Base-by-base conservation (phyloP, 2,113 vertebrate species). In the Mastomys coucha region DNA sequence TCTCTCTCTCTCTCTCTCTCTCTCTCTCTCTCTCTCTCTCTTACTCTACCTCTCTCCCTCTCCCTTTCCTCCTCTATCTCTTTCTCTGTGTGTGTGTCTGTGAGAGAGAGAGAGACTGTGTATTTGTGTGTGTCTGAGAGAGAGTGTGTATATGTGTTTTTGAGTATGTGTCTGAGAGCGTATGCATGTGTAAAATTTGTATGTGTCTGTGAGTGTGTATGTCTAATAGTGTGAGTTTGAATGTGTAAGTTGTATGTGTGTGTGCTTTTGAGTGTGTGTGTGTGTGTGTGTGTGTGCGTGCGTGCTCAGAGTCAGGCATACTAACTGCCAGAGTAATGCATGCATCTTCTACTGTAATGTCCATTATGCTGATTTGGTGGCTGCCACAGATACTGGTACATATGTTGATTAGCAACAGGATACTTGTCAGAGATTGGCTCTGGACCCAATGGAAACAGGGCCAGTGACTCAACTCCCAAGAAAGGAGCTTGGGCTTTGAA, bases 401-500 rank as follows among this genome's bases (percentile, higher is more conserved):
- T 33, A 80, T 33, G 14, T 3, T 19, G 58, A 17, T 45, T 65
- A 65, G 1, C 0, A 42, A 39, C 26, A 67, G 72, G 63, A 75
- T 7, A 1, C 63, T 56, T 28, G 2, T 14, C 26, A 51, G 39
- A 42, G 42, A 19, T n/a, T 0, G 24, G 22, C 22, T 31, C 0
- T 33, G 42, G 69, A 36, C 19, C 33, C 17, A n/a, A 4, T 60
- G 58, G 28, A 69, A 65, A 31, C 72, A 51, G 28, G 42, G 8
- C 22, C 5, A 16, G 51, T 69, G 53, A 11, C 9, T 42, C 4
- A n/a, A 36, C 0, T 36, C 51, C 45, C 22, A 33, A 49, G 31
- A 60, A 45, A 42, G 33, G 31, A 51, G 8, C 14, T 2, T 53
- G 36, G 36, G 33, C 16, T 16, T 6, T 20, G 14, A 51, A 51